phyloP scores from a whole-genome alignment of 64 coral and sea anemone species.

The Pachyseris speciosa region DNA sequence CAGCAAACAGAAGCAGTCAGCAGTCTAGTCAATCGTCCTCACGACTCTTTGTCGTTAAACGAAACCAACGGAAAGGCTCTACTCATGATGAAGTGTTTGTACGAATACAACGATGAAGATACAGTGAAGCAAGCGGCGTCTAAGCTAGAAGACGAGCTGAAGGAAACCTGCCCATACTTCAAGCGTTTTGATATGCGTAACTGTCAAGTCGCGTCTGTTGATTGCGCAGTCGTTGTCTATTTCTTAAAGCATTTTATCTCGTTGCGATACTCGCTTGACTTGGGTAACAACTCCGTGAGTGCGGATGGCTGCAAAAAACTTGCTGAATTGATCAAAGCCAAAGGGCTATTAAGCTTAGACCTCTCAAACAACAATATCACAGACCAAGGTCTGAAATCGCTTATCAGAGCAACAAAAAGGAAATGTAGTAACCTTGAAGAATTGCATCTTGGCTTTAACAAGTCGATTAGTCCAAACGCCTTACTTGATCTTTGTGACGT shows the following conservation, averaged over 20 bases:
- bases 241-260: not conserved
- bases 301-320: conserved; percentile 10
- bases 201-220: too few relatives aligned
- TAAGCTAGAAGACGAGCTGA: not conserved
- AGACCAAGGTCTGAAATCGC: not conserved
- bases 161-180: not conserved
- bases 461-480: too few relatives aligned
- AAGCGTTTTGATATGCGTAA: not conserved
- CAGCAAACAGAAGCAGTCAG: not conserved
- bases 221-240: not conserved
- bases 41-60: not conserved
- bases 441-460: too few relatives aligned
- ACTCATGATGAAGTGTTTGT: conserved; percentile 18
- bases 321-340: not conserved
- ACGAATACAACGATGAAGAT: too few relatives aligned
- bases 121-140: too few relatives aligned
- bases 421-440: not conserved
- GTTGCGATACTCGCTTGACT: not conserved
- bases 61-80: too few relatives aligned
- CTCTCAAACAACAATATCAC: not conserved
- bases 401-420: not conserved
- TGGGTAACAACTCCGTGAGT: not conserved
- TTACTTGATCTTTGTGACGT: not conserved
- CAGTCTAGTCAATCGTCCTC: not conserved
- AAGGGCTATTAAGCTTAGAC: not conserved